Base-by-base conservation (phyloP, 2,797 vertebrate species). In the Semaprochilodus insignis region DNA sequence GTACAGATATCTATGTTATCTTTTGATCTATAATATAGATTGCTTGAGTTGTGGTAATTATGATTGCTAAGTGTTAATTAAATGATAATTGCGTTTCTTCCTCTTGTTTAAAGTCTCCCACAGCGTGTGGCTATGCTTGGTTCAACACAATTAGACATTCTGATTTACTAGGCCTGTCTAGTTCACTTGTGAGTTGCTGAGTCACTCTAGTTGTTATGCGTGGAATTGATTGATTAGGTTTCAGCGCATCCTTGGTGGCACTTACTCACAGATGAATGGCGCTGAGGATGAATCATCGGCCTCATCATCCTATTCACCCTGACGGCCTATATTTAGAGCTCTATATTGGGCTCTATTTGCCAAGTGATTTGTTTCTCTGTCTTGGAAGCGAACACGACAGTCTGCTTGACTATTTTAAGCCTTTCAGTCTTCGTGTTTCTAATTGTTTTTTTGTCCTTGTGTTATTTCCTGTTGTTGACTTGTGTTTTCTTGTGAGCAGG, bases 321-420 rank as follows among this genome's bases (percentile, higher is more conserved):
- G 34, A 44, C 79, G 78, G 60, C 73, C 67, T 83, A 76, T 67
- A 79, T 87, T 73, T 85, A 85, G 63, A 55, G 51, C 62, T 57
- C 51, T 62, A n/a, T 34, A 69, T 83, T 82, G 21, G 34, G 57
- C 4, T 76, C 57, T 54, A 21, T 59, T 80, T 80, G 60, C 62
- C 27, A 52, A 77, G n/a, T 69, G 25, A 74, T 80, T 73, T 48
- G 10, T 57, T 62, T 52, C 52, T 57, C 52, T 83, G 21, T 71
- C 44, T 74, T 69, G 72, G 55, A 27, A 36, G 5, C 52, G 34
- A 62, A n/a, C 60, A 10, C 23, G 40, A 17, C 52, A 34, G 40
- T 55, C 52, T 80, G 78, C 25, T 57, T 54, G 13, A 60, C 59
- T 78, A 60, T 70, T 44, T 85, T 65, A 80, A 67, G 23, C 25